Base-by-base conservation (phyloP, 2,888 invertebrate species). In the Hypselothyrea guttata region DNA sequence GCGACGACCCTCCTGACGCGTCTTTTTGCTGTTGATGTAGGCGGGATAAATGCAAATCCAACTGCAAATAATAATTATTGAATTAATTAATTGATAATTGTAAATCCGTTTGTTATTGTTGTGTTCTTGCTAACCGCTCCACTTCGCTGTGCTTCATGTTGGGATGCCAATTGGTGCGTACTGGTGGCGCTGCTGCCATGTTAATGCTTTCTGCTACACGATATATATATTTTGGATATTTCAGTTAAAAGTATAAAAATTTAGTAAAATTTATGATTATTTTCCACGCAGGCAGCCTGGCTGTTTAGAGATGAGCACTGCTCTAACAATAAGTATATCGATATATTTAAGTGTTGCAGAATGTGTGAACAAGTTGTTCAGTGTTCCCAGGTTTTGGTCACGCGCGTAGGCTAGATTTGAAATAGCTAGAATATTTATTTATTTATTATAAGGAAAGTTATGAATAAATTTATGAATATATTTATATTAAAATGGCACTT, bases 11-110 rank as follows among this genome's bases (percentile, higher is more conserved):
- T 98, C 95, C 1, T 96, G 96, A 11, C 95, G 89, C 0, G 97
- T 95, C 89, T 96, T 98, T 87, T 97, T 98, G 81, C 94, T 96
- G 88, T 99, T 99, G 45, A 99, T 92, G 84, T 99, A 99, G 0
- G 97, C 95, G 53, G 99, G 99, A 90, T 99, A 99, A 63, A 99
- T 94, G 88, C 98, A 98, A 55, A 98, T 92, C 99, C 99, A 99
- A 87, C 96, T 91, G 60, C 5, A 49, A 64, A 59, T 74, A 33
- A n/a, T n/a, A n/a, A n/a, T n/a, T n/a, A n/a, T n/a, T n/a, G n/a
- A n/a, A n/a, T n/a, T n/a, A n/a, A n/a, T n/a, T n/a, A n/a, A n/a
- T n/a, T n/a, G n/a, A n/a, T n/a, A n/a, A 59, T 61, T 33, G 41
- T 51, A 30, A 37, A 7, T 11, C 18, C 30, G 4, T 8, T 31